A percentile compares a stretch with the other conserved stretches of the same genome.
Conservation (phyloP, 2,113 vertebrate genomes). For the Eubucco bourcierii region DNA sequence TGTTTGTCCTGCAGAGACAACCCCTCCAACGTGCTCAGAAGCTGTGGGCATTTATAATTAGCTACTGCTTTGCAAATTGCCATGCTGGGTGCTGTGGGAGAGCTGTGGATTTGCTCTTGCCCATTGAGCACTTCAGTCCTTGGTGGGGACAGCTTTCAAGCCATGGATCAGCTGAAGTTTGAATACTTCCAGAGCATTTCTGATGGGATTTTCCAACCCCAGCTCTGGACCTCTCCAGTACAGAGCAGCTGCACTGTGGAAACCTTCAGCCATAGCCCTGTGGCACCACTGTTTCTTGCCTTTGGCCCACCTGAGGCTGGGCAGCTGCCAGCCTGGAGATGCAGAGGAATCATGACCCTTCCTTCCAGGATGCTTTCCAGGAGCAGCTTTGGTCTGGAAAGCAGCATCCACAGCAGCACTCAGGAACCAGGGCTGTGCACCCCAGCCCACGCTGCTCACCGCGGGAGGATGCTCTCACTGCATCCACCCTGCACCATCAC, state of each 20-base stretch:
- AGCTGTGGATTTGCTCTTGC: background rate
- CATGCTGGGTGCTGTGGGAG: background rate
- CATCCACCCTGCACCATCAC: fast-evolving
- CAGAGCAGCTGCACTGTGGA: background rate
- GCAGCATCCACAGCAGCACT: background rate
- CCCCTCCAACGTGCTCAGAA: fast-evolving
- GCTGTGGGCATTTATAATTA: fast-evolving
- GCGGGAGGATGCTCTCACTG: background rate
- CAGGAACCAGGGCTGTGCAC: background rate
- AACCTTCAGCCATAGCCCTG: fast-evolving
- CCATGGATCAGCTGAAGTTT: background rate
- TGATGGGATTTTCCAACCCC: background rate
- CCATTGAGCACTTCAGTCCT: background rate
- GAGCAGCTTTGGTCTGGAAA: background rate
- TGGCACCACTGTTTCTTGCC: background rate
- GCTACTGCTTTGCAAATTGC: background rate
- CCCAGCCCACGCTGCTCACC: fast-evolving
- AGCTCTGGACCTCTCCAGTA: fast-evolving
- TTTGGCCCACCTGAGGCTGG: background rate
- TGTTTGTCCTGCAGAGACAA: background rate
- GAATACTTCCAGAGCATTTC: background rate
- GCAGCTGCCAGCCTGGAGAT: fast-evolving
- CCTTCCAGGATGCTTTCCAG: background rate
- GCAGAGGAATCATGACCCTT: fast-evolving
- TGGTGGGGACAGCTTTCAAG: background rate